phyloP scores from a whole-genome alignment of 2,888 invertebrate species.

The Zaprionus obscuricornis region DNA sequence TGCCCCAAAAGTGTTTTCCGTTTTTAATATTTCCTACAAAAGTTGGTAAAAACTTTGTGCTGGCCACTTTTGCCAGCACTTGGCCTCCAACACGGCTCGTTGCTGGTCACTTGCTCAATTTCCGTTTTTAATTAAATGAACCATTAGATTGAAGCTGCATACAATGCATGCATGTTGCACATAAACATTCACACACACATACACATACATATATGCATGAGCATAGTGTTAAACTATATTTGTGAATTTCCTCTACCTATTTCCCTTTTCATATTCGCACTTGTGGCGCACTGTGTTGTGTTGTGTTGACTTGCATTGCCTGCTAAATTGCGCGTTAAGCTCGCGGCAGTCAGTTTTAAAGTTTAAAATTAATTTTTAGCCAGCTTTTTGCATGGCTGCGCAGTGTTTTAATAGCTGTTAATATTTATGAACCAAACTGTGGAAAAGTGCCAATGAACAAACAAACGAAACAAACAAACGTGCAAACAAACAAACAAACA shows the following conservation, averaged over 20 bases:
- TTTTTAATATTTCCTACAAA: constrained; percentile 73
- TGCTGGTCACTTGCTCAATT: constrained; percentile 71
- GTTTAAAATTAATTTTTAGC: constrained; percentile 69
- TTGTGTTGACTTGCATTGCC: constrained; percentile 4
- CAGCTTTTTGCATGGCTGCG: constrained; percentile 25
- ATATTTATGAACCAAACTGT: constrained; percentile 69
- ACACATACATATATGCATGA: neutral
- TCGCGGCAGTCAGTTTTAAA: constrained; percentile 63
- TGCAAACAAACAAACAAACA: constrained; percentile 29
- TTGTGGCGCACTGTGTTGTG: too few species aligned
- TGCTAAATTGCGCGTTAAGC: constrained; percentile 62
- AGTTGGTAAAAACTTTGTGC: constrained; percentile 64
- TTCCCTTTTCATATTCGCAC: neutral
- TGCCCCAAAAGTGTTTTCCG: constrained; percentile 74
- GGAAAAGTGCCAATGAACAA: constrained; percentile 38
- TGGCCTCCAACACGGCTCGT: constrained; percentile 52
- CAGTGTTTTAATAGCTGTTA: constrained; percentile 70
- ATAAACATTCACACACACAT: neutral
- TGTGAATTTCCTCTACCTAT: neutral
- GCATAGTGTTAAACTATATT: too few species aligned
- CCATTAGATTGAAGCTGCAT: constrained; percentile 60
- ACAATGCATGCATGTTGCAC: constrained; percentile 20
- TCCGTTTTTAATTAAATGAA: constrained; percentile 77
- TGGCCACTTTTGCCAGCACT: constrained; percentile 52
- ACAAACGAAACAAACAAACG: constrained; percentile 36